Evolutionary conservation across 2,113 vertebrate genomes (phyloP).

Genomic region (Amazona vittata): DNA sequence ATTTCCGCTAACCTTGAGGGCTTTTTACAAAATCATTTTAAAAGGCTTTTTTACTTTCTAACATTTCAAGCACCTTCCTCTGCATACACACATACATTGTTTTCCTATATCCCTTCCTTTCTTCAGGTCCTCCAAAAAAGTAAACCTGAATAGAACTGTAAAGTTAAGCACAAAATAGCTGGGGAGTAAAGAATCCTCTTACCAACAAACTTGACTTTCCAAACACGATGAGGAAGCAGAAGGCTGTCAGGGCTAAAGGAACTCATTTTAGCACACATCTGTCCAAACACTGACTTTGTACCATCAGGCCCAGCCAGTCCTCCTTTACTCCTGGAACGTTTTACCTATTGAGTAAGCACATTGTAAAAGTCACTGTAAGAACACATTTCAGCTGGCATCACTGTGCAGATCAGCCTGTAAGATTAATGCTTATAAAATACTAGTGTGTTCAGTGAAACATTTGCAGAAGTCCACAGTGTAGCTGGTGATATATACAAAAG

Average conservation of each 20-base stretch:
- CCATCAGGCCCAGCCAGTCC: slow-evolving; percentile 96
- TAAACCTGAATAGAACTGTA: neutral
- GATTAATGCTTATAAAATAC: neutral
- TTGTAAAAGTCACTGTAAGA: neutral
- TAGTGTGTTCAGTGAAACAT: neutral
- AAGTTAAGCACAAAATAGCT: neutral
- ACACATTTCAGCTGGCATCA: neutral
- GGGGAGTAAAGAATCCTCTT: neutral
- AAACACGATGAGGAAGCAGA: slow-evolving; percentile 94
- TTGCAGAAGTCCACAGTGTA: neutral
- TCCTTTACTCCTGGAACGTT: slow-evolving; percentile 98
- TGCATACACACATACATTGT: neutral
- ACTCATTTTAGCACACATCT: slow-evolving; percentile 99
- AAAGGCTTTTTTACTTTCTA: neutral
- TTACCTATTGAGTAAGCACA: slow-evolving; percentile 80
- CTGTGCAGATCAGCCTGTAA: neutral
- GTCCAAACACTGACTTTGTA: slow-evolving; percentile 97
- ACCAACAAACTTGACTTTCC: slow-evolving; percentile 99
- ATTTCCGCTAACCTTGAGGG: neutral
- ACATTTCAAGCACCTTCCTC: neutral
- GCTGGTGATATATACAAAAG: neutral
- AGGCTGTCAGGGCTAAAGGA: slow-evolving; percentile 96
- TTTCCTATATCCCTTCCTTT: neutral
- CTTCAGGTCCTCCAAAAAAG: neutral
- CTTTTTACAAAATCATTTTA: neutral